phyloP scores from a whole-genome alignment of 2,113 vertebrate genomes.

The Myotis yumanensis region DNA sequence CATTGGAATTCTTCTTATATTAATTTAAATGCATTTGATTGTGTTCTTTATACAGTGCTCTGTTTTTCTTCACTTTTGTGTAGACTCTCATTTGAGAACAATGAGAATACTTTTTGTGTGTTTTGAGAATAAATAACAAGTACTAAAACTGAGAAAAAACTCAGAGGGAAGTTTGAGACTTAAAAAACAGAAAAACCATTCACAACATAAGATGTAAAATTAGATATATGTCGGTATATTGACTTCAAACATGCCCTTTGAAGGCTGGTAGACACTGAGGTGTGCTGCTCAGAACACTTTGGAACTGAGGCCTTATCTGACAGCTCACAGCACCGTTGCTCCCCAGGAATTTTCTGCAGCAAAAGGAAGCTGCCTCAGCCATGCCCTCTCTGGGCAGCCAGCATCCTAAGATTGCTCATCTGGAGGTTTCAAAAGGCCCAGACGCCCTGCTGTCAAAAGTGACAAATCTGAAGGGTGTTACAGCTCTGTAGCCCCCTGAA shows the following conservation, averaged over 20 bases:
- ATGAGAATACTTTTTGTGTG: neutral
- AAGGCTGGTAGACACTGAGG: neutral
- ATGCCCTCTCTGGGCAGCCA: neutral
- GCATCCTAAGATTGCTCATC: neutral
- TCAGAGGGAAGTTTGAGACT: neutral
- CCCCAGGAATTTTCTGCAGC: neutral
- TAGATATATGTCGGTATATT: neutral
- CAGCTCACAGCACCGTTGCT: neutral
- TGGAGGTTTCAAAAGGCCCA: neutral
- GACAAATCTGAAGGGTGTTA: neutral
- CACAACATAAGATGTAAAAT: neutral
- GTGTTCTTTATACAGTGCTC: neutral
- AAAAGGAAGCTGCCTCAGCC: neutral
- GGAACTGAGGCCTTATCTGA: neutral
- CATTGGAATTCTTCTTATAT: neutral
- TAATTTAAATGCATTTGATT: neutral
- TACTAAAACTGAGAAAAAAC: neutral
- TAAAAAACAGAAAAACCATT: neutral
- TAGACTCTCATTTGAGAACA: neutral
- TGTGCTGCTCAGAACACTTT: neutral
- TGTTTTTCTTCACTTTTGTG: neutral
- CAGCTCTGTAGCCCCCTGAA: neutral
- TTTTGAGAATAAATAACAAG: slow-evolving; percentile 8
- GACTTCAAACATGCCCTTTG: neutral
- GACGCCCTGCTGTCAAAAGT: neutral